Base-by-base conservation (phyloP, 30 jellyfish, hydroid and myxozoan species). In the Aurelia sp. region DNA sequence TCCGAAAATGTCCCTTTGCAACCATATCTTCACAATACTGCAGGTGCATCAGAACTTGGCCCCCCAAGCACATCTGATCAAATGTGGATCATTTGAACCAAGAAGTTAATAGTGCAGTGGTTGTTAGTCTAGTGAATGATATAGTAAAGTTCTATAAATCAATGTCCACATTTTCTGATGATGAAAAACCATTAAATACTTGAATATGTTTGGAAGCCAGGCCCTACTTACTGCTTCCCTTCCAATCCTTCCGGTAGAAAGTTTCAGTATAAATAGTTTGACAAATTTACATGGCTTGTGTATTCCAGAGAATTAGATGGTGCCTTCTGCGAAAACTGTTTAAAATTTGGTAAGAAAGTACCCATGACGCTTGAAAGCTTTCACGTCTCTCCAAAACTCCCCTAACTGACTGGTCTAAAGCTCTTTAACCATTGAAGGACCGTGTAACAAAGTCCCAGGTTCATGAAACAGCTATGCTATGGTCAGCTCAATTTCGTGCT, bases 251-350 rank as follows among this genome's bases (percentile, higher is more conserved):
- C n/a, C n/a, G n/a, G n/a, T n/a, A n/a, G n/a, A n/a, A n/a, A n/a
- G n/a, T n/a, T n/a, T n/a, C n/a, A n/a, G n/a, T n/a, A n/a, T n/a
- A n/a, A n/a, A n/a, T n/a, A n/a, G n/a, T n/a, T n/a, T n/a, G n/a
- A n/a, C n/a, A n/a, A n/a, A n/a, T n/a, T n/a, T n/a, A 12, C 67
- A 19, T 84, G 98, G 90, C 87, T 91, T 12, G 51, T 27, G 24
- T 91, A 84, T 78, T 84, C 96, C 8, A 31, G 44, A 60, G 73
- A 13, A 12, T 9, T 3, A 11, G 96, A 91, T 65, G 96, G 92
- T 72, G 97, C 97, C 5, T 72, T 76, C 81, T 90, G 97, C 85
- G 40, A 74, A 5, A 24, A 57, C 59, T 90, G 95, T 82, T 87
- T 90, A 19, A 50, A 63, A 40, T 80, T 88, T 88, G 87, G 61